Conservation (phyloP, 2,797 vertebrate genomes). For the Synaphobranchus kaupii region DNA sequence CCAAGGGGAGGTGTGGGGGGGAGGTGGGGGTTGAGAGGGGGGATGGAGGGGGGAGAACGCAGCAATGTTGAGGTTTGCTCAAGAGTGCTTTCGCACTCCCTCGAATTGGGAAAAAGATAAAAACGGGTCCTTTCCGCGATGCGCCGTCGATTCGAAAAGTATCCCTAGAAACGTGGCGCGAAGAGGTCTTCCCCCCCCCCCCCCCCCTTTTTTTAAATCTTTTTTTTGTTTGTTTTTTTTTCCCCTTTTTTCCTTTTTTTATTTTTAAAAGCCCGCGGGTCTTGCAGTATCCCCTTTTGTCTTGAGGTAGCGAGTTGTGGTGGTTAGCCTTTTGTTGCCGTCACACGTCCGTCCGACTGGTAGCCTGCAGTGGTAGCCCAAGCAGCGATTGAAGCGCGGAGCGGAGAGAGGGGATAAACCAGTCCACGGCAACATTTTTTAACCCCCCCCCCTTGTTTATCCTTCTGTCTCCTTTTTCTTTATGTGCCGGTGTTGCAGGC, state of each 20-base stretch:
- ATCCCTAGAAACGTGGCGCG: conserved; percentile 43
- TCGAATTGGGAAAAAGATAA: conserved; percentile 39
- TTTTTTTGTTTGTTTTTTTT: conserved; percentile 28
- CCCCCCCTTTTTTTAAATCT: no score
- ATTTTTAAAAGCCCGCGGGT: conserved; percentile 49
- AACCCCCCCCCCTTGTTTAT: conserved; percentile 32
- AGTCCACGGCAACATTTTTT: conserved; percentile 32
- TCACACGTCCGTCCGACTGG: conserved; percentile 61
- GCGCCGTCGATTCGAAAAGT: conserved; percentile 54
- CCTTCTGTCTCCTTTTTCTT: conserved; percentile 57
- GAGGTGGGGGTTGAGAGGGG: conserved; percentile 40
- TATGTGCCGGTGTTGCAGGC: conserved; percentile 68
- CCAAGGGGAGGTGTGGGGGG: conserved; percentile 62
- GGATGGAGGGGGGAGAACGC: conserved; percentile 52
- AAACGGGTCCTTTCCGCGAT: conserved; percentile 49
- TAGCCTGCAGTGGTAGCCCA: conserved; percentile 37
- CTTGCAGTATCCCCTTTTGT: conserved; percentile 50
- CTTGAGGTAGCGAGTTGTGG: conserved; percentile 55
- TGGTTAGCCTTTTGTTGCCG: conserved; percentile 48
- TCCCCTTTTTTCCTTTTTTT: conserved; percentile 35
- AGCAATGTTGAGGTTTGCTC: conserved; percentile 58
- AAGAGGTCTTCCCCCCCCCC: conserved; percentile 32
- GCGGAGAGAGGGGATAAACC: conserved; percentile 52
- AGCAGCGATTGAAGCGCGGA: conserved; percentile 45
- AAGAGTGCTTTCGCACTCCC: conserved; percentile 53